Base-by-base conservation (phyloP, 1,140 invertebrate species). In the Drosophila mauritiana region DNA sequence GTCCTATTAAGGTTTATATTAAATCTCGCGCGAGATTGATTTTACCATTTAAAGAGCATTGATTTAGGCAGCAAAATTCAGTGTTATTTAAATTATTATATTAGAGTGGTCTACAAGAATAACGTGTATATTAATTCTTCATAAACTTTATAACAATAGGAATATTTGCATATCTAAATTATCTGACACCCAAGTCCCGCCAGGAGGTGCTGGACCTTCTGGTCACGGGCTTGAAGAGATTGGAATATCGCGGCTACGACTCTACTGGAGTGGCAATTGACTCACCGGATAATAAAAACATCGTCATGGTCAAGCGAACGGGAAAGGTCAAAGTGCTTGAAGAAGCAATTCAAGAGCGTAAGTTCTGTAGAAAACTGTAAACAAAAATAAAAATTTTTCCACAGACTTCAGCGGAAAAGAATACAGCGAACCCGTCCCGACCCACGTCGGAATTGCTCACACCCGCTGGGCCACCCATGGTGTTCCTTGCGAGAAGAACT, bases 381-480 rank as follows among this genome's bases (percentile, higher is more conserved):
- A 20, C 17, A 20, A 12, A 10, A 4, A 4, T 20, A 20, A 39
- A 45, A 45, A 15, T 40, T 43, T 8, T 7, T 48, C 2, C 31
- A 22, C 58, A 91, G 90, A 77, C 54, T 91, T 88, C n/a, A 91
- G 75, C 4, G 90, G 90, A 10, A 69, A 39, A 8, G 90, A 91
- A 10, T 91, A 81, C 51, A 80, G 69, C 27, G 90, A 90, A 6
- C 90, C 77, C 4, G 78, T 91, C 39, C 13, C 76, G 42, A 96
- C 94, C 57, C 99, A 99, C 92, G 96, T 97, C 70, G 99, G 98
- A 37, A 99, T 99, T 83, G 98, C 98, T 57, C 99, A 99, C 91
- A 99, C 99, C 11, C 96, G 99, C 92, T 99, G 99, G 99, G 99
- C 99, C 0, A 99, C 99, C 49, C 99, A 99, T 86, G 99, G 99